phyloP scores from a whole-genome alignment of 2,797 vertebrate genomes.

The Urosaurus nigricauda region DNA sequence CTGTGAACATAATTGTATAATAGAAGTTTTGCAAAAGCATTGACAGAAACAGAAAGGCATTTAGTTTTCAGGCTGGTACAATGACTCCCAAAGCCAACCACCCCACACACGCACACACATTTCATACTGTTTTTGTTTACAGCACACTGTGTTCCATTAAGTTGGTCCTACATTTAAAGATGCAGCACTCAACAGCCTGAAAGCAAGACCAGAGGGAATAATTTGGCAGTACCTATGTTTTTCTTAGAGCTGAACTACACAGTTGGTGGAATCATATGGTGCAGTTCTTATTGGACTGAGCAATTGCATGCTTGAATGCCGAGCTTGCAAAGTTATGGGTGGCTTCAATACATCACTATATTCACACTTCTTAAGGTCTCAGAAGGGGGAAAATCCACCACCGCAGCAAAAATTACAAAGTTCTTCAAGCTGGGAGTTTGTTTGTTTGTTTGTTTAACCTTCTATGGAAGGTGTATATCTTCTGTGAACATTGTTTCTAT shows the following conservation, averaged over 20 bases:
- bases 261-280: neutral
- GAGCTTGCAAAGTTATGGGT: neutral
- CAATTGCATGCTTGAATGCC: neutral
- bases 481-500: neutral
- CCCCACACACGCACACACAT: neutral
- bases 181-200: neutral
- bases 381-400: neutral
- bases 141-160: neutral
- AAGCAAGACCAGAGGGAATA: neutral
- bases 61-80: neutral
- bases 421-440: no score
- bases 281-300: neutral
- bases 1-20: neutral
- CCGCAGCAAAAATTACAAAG: neutral
- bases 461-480: neutral
- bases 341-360: neutral
- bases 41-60: constrained; percentile 9
- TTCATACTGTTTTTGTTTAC: constrained; percentile 14
- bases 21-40: neutral
- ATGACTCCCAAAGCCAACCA: neutral
- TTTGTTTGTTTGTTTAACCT: neutral
- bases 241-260: neutral
- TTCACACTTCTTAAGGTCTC: neutral
- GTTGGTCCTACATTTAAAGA: neutral
- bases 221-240: neutral